A percentile compares a stretch with the other conserved stretches of the same genome.
phyloP scores from a whole-genome alignment of 2,113 vertebrate species.

The Australoheros scitulus region DNA sequence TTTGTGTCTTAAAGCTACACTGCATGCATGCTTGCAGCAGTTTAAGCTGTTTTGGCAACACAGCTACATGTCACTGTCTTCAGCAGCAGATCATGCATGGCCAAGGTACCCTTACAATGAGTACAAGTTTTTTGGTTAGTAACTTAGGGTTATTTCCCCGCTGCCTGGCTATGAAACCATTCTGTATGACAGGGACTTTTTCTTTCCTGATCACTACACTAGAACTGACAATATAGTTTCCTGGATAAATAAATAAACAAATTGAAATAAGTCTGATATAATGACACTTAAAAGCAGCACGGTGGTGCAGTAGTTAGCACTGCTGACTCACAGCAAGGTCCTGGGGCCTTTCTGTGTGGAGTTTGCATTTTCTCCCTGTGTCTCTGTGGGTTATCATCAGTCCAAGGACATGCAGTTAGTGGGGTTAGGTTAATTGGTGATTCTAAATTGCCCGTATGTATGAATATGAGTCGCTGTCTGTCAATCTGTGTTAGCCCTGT shows the following conservation, averaged over 20 bases:
- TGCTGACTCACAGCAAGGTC: too few relatives aligned
- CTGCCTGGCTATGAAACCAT: conserved; percentile 45
- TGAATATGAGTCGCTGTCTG: too few relatives aligned
- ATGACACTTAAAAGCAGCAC: not conserved
- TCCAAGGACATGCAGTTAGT: too few relatives aligned
- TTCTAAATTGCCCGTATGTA: too few relatives aligned
- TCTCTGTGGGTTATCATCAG: too few relatives aligned
- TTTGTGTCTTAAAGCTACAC: conserved; percentile 39
- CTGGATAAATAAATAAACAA: not conserved
- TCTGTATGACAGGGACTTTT: conserved; percentile 49
- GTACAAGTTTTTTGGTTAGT: conserved; percentile 41
- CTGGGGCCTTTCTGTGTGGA: too few relatives aligned
- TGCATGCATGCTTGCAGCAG: conserved; percentile 44
- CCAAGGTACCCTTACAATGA: conserved; percentile 46
- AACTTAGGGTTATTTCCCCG: conserved; percentile 34
- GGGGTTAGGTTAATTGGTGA: too few relatives aligned
- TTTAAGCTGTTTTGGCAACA: conserved; percentile 57
- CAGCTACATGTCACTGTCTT: conserved; percentile 75
- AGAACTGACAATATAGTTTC: conserved; percentile 13
- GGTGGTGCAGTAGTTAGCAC: too few relatives aligned
- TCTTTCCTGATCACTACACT: conserved; percentile 57
- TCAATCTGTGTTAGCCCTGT: too few relatives aligned
- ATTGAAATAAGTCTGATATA: not conserved
- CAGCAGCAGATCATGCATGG: conserved; percentile 73
- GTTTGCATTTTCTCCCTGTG: too few relatives aligned